A percentile compares a stretch with the other conserved stretches of the same genome.
phyloP scores from a whole-genome alignment of 2,797 vertebrate genomes.

The Hozukius guyotensis region DNA sequence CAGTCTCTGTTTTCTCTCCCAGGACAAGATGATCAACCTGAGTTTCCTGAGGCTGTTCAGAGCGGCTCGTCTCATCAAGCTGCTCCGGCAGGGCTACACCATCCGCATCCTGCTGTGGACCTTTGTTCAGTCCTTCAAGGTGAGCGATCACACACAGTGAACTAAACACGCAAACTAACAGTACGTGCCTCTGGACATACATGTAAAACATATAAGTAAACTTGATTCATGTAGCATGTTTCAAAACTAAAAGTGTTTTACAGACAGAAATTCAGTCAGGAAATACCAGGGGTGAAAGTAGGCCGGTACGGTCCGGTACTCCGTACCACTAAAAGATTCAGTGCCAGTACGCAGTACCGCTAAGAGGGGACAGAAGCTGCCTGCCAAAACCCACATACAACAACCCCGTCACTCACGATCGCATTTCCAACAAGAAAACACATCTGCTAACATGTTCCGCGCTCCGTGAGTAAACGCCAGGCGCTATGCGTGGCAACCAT shows the following conservation, averaged over 20 bases:
- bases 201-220: not conserved
- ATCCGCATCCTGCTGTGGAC: conserved; percentile 99
- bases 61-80: conserved; percentile 95
- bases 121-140: conserved; percentile 99
- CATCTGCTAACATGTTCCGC: too few relatives aligned
- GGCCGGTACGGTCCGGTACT: too few relatives aligned
- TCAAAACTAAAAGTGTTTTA: not conserved
- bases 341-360: too few relatives aligned
- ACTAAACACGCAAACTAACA: not conserved
- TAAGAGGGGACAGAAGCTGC: too few relatives aligned
- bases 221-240: not conserved
- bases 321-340: too few relatives aligned
- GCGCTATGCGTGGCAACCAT: too few relatives aligned
- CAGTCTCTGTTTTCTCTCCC: conserved; percentile 31
- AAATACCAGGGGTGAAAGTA: not conserved
- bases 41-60: conserved; percentile 96
- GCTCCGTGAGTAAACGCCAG: too few relatives aligned
- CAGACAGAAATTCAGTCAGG: not conserved
- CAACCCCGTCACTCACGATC: too few relatives aligned
- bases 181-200: not conserved
- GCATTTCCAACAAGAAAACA: too few relatives aligned
- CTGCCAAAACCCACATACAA: too few relatives aligned
- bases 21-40: conserved; percentile 97
- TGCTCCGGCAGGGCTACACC: conserved; percentile 97
- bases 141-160: conserved; percentile 51